A percentile compares a stretch with the other conserved stretches of the same genome.
These are phyloP conservation scores for Pomatorhinus ruficollis DNA, from an alignment of 2,113 vertebrate species.

Conservation along the genomic window DNA sequence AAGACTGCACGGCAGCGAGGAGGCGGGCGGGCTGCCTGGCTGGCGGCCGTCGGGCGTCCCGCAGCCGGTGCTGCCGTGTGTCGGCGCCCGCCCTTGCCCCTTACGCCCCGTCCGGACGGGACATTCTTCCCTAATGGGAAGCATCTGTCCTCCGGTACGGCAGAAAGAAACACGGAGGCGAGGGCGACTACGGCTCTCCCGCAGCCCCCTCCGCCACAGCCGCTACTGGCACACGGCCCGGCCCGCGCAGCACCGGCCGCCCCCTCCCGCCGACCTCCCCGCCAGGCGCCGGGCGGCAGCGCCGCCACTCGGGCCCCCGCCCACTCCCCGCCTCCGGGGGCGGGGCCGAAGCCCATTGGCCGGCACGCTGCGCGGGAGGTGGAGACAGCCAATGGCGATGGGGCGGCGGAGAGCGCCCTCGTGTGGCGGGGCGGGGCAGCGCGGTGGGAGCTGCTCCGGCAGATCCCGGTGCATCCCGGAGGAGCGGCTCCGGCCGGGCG, in stretches of 20 bases:
- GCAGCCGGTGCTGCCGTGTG: neutral
- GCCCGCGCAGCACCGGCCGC: neutral
- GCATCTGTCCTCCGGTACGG: neutral
- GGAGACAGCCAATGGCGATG: neutral
- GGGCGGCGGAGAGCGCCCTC: neutral
- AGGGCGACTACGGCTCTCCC: too few relatives aligned
- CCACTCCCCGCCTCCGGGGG: neutral
- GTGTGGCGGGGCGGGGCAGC: neutral
- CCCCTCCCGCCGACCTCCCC: neutral
- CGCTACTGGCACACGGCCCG: neutral
- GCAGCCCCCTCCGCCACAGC: neutral
- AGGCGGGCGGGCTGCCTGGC: neutral
- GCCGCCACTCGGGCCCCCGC: neutral
- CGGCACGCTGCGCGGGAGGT: neutral
- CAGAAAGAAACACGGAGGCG: neutral
- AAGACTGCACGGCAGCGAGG: neutral
- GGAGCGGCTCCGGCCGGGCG: fast-evolving
- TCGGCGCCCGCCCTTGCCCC: too few relatives aligned
- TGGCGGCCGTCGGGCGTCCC: neutral
- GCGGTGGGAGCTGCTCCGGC: fast-evolving
- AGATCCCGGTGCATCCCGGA: fast-evolving
- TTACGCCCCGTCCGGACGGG: neutral
- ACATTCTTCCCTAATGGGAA: conserved; percentile 10
- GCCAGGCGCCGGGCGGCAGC: too few relatives aligned
- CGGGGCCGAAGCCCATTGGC: neutral